Evolutionary conservation across 2,113 vertebrate species (phyloP).

Genomic region (Chamaea fasciata): DNA sequence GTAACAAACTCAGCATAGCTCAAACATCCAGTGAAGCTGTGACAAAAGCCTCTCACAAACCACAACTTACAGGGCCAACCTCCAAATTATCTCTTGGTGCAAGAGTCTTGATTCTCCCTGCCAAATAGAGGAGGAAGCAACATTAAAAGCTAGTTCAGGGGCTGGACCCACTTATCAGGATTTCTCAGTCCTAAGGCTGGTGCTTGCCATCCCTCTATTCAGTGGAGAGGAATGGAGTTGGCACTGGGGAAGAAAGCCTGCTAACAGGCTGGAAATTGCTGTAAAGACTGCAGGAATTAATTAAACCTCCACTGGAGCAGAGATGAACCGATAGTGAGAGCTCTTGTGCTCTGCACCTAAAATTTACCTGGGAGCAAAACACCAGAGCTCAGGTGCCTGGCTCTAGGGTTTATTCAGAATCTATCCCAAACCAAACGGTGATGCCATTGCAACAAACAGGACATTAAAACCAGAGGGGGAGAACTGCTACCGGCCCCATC

Average conservation of each 20-base stretch:
- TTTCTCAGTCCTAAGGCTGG: background rate
- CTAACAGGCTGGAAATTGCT: background rate
- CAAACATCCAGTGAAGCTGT: background rate
- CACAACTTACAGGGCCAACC: background rate
- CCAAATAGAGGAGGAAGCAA: background rate
- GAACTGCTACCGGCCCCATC: background rate
- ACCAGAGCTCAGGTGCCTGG: background rate
- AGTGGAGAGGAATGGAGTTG: background rate
- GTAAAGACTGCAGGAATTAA: background rate
- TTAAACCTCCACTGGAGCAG: background rate
- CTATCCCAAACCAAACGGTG: background rate
- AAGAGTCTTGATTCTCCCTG: background rate
- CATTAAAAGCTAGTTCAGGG: background rate
- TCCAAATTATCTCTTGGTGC: background rate
- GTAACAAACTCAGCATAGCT: background rate
- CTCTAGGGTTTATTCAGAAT: background rate
- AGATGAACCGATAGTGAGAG: background rate
- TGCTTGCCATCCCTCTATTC: background rate
- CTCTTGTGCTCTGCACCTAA: background rate
- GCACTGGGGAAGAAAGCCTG: background rate
- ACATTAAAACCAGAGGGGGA: rapidly evolving
- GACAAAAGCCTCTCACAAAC: background rate
- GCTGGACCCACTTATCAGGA: background rate
- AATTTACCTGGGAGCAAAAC: background rate
- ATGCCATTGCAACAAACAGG: background rate